Conservation (phyloP, 2,888 invertebrate species). For the Herminia tarsipennalis region DNA sequence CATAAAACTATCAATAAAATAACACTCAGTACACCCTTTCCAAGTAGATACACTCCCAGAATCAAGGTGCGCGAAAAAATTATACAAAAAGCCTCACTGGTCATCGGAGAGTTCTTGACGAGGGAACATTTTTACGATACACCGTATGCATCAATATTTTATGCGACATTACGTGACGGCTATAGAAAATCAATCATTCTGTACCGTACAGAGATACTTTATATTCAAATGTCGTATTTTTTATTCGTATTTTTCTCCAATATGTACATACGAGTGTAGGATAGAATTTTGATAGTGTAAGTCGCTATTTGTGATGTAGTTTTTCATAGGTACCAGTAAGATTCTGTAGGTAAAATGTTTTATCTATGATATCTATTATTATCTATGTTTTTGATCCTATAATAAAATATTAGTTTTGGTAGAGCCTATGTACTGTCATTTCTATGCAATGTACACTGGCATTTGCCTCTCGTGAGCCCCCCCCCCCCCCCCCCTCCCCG, state of each 20-base stretch:
- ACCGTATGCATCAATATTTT: slow-evolving; percentile 54
- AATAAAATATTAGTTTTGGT: background rate
- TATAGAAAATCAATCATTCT: slow-evolving; percentile 61
- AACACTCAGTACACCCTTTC: slow-evolving; percentile 15
- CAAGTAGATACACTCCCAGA: slow-evolving; percentile 46
- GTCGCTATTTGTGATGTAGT: background rate
- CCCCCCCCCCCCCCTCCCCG: too few relatives aligned
- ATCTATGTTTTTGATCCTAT: too few relatives aligned
- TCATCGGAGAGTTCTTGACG: slow-evolving; percentile 15
- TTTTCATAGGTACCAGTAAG: background rate
- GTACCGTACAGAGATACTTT: slow-evolving; percentile 53
- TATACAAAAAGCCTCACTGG: slow-evolving; percentile 69
- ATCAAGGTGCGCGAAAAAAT: slow-evolving; percentile 72
- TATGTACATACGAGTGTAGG: slow-evolving; percentile 37
- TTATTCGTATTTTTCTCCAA: slow-evolving; percentile 41
- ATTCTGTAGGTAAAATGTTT: too few relatives aligned
- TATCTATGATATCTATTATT: too few relatives aligned
- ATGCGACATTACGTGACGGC: slow-evolving; percentile 51
- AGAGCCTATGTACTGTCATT: background rate
- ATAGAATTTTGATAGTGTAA: slow-evolving; percentile 34
- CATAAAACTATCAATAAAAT: slow-evolving; percentile 41
- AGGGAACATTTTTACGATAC: slow-evolving; percentile 59
- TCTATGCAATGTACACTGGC: too few relatives aligned
- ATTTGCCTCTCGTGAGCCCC: too few relatives aligned
- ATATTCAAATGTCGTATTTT: slow-evolving; percentile 66